Evolutionary conservation across 1,140 invertebrate species (phyloP), one percentile per base, ranked within the genome.

Genomic region (Fragariocoptes setiger): DNA sequence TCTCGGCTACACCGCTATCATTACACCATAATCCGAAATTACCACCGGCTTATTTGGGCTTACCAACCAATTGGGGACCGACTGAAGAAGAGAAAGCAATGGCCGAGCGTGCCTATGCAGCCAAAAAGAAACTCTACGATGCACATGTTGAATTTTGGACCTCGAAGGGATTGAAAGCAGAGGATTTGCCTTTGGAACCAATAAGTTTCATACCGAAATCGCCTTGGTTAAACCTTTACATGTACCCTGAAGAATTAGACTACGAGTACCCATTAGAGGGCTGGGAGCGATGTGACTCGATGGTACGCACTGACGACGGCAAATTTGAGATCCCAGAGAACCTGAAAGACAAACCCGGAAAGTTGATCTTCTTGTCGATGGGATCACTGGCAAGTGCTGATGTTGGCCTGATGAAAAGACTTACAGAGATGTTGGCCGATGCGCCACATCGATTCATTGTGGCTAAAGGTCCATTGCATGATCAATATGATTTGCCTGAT

Each of bases 331-430:
- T 41, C 4, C 44, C 38, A 1, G 21, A 47, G 35, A 21, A 42
- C 37, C n/a, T 46, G 5, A 4, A 12, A 1, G 25, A 42, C 16
- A 36, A 21, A 20, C 18, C 14, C 13, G 39, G 37, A 13, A 35
- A 36, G 19, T 21, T 47, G 16, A 47, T 47, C 14, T 47, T 43
- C 18, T 21, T 46, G 2, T 46, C 38, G 19, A n/a, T 47, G 2
- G 46, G 43, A 12, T 45, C 38, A 3, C 38, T 47, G 44, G 42
- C 51, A 48, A 48, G 37, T 49, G 14, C 19, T 48, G 16, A 50
- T 48, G 4, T 46, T 2, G 31, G 14, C n/a, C 19, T 44, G 14
- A 44, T 44, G 44, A 44, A 44, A 43, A 13, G 41, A 20, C 22
- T 44, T 17, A 21, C 39, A 2, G 13, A 16, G 13, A 19, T 25